phyloP scores from a whole-genome alignment of 2,888 invertebrate genomes.

The Caenorhabditis sp. region DNA sequence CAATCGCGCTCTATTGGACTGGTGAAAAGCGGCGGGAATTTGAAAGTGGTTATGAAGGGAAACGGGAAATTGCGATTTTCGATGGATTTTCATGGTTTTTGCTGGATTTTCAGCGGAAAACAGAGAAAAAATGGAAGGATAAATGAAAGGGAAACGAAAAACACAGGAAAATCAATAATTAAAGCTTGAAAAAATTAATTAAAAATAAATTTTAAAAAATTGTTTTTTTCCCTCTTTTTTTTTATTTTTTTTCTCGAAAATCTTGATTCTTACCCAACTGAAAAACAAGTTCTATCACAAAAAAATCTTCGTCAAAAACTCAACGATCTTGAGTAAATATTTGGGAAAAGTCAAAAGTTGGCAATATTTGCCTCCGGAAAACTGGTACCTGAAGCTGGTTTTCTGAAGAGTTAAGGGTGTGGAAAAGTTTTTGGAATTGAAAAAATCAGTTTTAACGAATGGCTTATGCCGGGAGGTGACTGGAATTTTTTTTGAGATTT shows the following conservation, averaged over 20 bases:
- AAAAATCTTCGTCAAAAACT: neutral
- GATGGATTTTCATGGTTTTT: neutral
- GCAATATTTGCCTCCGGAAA: conserved; percentile 30
- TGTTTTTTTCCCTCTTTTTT: neutral
- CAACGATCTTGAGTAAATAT: conserved; percentile 16
- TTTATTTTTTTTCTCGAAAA: neutral
- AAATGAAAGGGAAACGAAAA: no score
- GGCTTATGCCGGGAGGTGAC: neutral
- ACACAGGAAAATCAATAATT: no score
- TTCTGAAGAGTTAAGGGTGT: neutral
- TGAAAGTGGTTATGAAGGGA: neutral
- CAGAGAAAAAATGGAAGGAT: no score
- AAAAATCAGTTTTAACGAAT: neutral
- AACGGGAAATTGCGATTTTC: neutral
- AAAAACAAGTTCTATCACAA: neutral
- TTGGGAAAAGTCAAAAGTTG: conserved; percentile 8
- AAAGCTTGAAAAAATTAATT: no score
- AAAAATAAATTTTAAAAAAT: no score
- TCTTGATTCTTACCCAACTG: neutral
- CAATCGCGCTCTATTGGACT: conserved; percentile 35
- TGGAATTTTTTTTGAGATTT: neutral
- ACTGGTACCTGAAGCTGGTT: conserved; percentile 30
- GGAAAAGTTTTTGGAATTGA: neutral
- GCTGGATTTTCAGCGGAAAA: neutral
- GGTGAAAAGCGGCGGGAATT: neutral